Percentiles rank a stretch among this genome's conserved stretches.
phyloP scores from a whole-genome alignment of 2,888 invertebrate species.

The Heliothis peltigera region DNA sequence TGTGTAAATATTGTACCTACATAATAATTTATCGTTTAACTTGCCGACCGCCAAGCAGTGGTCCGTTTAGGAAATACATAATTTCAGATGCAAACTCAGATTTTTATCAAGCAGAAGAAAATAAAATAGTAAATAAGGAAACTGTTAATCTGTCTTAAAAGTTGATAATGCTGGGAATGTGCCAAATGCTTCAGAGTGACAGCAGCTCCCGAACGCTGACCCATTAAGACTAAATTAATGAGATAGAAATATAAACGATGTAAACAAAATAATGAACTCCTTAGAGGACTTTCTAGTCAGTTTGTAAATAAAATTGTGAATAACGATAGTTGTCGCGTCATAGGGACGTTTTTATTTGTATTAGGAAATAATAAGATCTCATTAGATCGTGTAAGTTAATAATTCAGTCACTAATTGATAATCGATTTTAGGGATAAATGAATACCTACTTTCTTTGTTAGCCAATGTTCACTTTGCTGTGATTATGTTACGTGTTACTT shows the following conservation, averaged over 20 bases:
- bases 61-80: constrained; percentile 56
- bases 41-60: constrained; percentile 44
- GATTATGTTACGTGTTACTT: constrained; percentile 89
- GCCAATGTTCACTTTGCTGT: constrained; percentile 89
- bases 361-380: constrained; percentile 88
- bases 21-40: constrained; percentile 64
- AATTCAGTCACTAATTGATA: constrained; percentile 89
- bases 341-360: constrained; percentile 85
- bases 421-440: constrained; percentile 86
- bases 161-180: constrained; percentile 85
- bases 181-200: constrained; percentile 85
- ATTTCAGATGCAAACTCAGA: constrained; percentile 69
- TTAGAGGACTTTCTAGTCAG: constrained; percentile 88
- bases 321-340: constrained; percentile 86
- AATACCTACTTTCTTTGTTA: constrained; percentile 86
- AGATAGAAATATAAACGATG: constrained; percentile 76
- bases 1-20: constrained; percentile 77
- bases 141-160: constrained; percentile 75
- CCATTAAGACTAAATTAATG: constrained; percentile 80
- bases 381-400: constrained; percentile 88
- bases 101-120: constrained; percentile 75
- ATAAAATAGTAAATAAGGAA: constrained; percentile 75
- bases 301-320: constrained; percentile 89
- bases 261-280: constrained; percentile 79
- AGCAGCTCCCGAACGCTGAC: constrained; percentile 80